phyloP scores from a whole-genome alignment of 92 coral and sea anemone species.

The Actinostola sp. region DNA sequence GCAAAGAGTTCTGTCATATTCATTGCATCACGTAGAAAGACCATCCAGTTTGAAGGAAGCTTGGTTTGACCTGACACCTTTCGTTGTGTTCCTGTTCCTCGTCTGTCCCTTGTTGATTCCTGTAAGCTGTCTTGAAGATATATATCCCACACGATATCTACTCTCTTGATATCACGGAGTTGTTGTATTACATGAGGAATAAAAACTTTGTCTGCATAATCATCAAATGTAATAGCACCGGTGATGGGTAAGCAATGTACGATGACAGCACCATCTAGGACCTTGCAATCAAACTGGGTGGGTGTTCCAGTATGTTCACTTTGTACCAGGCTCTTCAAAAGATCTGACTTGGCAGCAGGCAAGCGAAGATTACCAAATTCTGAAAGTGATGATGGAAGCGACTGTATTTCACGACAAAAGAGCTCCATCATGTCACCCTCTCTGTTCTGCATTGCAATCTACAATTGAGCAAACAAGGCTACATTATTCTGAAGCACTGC shows the following conservation, averaged over 20 bases:
- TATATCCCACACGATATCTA: conserved; percentile 52
- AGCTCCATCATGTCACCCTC: conserved; percentile 54
- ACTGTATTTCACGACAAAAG: conserved; percentile 56
- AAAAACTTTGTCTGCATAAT: conserved; percentile 63
- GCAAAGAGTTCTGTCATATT: conserved; percentile 37
- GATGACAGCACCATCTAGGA: conserved; percentile 57
- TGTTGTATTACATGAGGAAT: conserved; percentile 38
- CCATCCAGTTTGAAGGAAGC: conserved; percentile 46
- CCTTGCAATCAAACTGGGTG: conserved; percentile 51
- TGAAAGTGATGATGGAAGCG: conserved; percentile 55
- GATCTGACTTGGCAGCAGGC: conserved; percentile 50
- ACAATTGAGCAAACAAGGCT: conserved; percentile 57
- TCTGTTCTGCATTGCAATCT: conserved; percentile 51
- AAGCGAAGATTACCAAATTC: conserved; percentile 50
- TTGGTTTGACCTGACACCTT: conserved; percentile 55
- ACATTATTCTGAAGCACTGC: conserved; percentile 51
- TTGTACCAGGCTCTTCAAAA: conserved; percentile 22
- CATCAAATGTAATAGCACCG: conserved; percentile 52
- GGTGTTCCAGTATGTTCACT: conserved; percentile 20
- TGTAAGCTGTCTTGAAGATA: conserved; percentile 41
- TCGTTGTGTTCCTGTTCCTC: conserved; percentile 43
- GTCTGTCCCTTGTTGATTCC: conserved; percentile 48
- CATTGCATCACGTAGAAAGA: conserved; percentile 40
- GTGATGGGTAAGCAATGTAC: conserved; percentile 49
- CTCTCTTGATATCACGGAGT: conserved; percentile 13